phyloP scores from a whole-genome alignment of 2,888 invertebrate genomes.

The Drosophila recens region DNA sequence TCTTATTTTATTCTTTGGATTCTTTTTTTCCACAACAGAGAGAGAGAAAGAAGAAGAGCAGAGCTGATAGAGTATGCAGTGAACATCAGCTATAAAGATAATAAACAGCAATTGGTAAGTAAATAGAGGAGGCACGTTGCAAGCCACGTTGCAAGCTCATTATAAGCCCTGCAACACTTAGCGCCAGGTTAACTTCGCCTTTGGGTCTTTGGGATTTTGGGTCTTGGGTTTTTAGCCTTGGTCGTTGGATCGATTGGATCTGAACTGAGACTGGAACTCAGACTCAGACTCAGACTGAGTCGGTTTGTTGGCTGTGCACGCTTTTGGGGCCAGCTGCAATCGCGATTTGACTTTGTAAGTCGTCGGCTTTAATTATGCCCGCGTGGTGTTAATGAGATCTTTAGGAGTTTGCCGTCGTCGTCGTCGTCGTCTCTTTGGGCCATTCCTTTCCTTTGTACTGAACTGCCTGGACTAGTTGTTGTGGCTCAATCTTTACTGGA shows the following conservation, averaged over 20 bases:
- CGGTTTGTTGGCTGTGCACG: slow-evolving; percentile 51
- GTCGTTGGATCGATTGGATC: slow-evolving; percentile 72
- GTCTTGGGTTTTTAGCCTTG: slow-evolving; percentile 13
- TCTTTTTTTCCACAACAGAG: slow-evolving; percentile 5
- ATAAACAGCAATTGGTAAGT: slow-evolving; percentile 66
- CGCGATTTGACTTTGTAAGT: slow-evolving; percentile 81
- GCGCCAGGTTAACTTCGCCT: slow-evolving; percentile 56
- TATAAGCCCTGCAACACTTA: slow-evolving; percentile 73
- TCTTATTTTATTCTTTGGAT: too few species aligned
- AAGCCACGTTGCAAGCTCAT: slow-evolving; percentile 55
- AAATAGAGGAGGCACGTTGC: slow-evolving; percentile 34
- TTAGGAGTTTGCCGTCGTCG: slow-evolving; percentile 67
- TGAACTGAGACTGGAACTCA: slow-evolving; percentile 27
- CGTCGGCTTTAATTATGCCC: slow-evolving; percentile 83
- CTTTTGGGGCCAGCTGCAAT: slow-evolving; percentile 66
- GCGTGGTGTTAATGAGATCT: slow-evolving; percentile 85
- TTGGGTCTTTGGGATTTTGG: slow-evolving; percentile 21
- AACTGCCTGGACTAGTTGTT: slow-evolving; percentile 72
- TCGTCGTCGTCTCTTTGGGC: slow-evolving; percentile 16
- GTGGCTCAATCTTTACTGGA: slow-evolving; percentile 65
- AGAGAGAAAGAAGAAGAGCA: slow-evolving; percentile 10
- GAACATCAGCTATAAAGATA: slow-evolving; percentile 67
- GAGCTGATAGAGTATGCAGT: slow-evolving; percentile 24
- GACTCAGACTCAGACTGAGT: not conserved
- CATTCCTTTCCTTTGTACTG: slow-evolving; percentile 16